Evolutionary conservation across 2,797 vertebrate species (phyloP), one percentile per base, ranked within the genome.

Genomic region (Aphelocoma californica): DNA sequence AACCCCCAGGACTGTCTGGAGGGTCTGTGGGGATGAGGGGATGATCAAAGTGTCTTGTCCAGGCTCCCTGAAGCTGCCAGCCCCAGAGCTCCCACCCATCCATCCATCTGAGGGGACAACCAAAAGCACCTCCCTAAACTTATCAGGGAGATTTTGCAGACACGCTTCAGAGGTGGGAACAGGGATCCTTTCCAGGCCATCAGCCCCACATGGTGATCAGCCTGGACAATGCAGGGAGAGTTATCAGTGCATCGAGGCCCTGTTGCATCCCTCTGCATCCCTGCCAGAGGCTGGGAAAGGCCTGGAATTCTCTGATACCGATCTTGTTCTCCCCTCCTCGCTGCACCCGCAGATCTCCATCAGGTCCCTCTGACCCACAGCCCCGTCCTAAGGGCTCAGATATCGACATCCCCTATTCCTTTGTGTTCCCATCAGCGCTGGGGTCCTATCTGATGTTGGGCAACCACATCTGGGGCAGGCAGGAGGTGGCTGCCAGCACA

Each of bases 301-400:
- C 34, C 72, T 13, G 64, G 51, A 65, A 31, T 24, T 18, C 34
- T 2, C 15, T 24, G 92, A 96, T 96, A 93, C 6, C 0, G 9
- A 96, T 94, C 93, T 93, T 3, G 19, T 38, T 78, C 53, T 92
- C 36, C 71, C 10, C 38, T 89, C 67, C 54, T 23, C 3, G 20
- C 66, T 61, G 34, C 5, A 47, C 51, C 34, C 1, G 0, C 61
- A 90, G 77, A 86, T 96, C 81, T 34, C 62, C 84, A 85, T 82
- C 81, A 15, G 95, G 94, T 96, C 78, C 86, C 47, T 73, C 38
- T 94, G 95, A 91, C 81, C 95, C 71, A 28, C 32, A 26, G 34
- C 54, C 40, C 34, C 5, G 0, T 21, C 50, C 67, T 20, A 12
- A 29, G 38, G 34, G 4, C 44, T 54, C 85, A 31, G 62, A 36